phyloP scores from a whole-genome alignment of 2,888 invertebrate genomes.

The Trichopria drosophilae region DNA sequence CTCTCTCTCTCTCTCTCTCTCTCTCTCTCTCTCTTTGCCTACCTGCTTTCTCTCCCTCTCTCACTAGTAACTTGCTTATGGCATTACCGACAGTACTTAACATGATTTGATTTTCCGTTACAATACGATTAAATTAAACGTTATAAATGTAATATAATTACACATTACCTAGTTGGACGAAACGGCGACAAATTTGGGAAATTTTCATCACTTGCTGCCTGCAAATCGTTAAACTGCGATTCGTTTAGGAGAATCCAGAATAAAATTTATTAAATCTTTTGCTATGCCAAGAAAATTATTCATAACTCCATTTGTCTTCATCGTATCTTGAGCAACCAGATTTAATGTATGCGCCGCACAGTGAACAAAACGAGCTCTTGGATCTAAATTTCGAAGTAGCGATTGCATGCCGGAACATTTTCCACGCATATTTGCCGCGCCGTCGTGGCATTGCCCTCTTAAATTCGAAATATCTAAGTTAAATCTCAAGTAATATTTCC shows the following conservation, averaged over 20 bases:
- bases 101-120: no score
- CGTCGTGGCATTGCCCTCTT: slow-evolving; percentile 32
- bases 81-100: no score
- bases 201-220: slow-evolving; percentile 14
- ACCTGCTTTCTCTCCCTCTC: no score
- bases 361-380: slow-evolving; percentile 16
- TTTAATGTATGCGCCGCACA: slow-evolving; percentile 17
- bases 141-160: no score
- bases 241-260: slow-evolving; percentile 30
- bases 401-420: slow-evolving; percentile 28
- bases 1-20: no score
- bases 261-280: slow-evolving; percentile 23
- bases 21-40: no score
- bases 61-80: no score
- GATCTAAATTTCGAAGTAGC: slow-evolving; percentile 16
- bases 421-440: slow-evolving; percentile 30
- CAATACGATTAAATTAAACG: no score
- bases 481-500: slow-evolving; percentile 17
- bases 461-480: slow-evolving; percentile 13
- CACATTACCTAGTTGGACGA: slow-evolving; percentile 19
- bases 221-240: slow-evolving; percentile 30
- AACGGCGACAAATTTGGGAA: slow-evolving; percentile 9
- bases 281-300: slow-evolving; percentile 13
- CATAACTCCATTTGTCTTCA: no score
- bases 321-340: no score